Base-by-base conservation (phyloP, 2,113 vertebrate genomes). In the Dolichallabes microphthalmus region DNA sequence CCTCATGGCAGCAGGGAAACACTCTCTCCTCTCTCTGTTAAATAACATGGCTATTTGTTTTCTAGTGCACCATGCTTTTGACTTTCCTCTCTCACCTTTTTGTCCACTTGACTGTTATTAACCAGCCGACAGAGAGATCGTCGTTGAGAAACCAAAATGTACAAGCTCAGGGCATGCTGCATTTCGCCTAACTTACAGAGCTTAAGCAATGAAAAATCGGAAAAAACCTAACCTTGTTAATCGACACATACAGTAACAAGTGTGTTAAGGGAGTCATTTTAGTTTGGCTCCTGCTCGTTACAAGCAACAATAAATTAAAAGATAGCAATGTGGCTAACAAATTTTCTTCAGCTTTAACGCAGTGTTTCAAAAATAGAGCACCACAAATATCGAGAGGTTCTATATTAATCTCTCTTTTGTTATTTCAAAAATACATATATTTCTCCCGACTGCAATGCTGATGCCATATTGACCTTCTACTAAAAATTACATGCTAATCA, bases 341-440 rank as follows among this genome's bases (percentile, higher is more conserved):
- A 53, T 77, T 69, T 80, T 82, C 71, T 82, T 82, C 22, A 27
- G 39, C 63, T 75, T 74, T 66, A 32, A 82, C 15, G 79, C 85
- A 86, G 85, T 86, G 80, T 86, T 86, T 86, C 32, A 55, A 86
- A 86, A 74, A 80, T 83, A 71, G 39, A 86, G 81, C 88, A 88
- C 88, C 80, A 74, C 86, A 88, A 85, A 86, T 90, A 81, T 85
- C 68, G 58, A 88, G 85, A 84, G 85, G 86, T 88, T 79, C 68
- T 45, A 19, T 86, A 76, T 52, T 79, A 78, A 80, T 82, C 57
- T 68, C 93, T 93, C 94, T 90, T 90, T 93, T 90, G 92, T 85
- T 91, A 91, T 92, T 89, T 91, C 92, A 94, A 93, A 78, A 94
- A 95, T 45, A 92, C 94, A 91, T 92, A 83, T 88, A 88, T 88